Evolutionary conservation across 2,888 invertebrate genomes (phyloP), one percentile per base, ranked within the genome.

Genomic region (Eristalinus sepulchralis): DNA sequence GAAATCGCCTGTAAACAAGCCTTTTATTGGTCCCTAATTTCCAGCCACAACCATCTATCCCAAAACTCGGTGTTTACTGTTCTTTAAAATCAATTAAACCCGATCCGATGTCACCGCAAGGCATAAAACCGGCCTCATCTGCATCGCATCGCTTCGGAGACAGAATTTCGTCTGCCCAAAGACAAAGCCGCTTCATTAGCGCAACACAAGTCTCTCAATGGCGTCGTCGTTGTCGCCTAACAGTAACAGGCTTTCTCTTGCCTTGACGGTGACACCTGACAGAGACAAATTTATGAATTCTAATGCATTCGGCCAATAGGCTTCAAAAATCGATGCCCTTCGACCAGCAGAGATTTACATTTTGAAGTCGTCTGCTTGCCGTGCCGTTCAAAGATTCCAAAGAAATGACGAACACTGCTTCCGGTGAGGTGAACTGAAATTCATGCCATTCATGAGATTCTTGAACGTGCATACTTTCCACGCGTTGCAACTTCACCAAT

Each of bases 401-500:
- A 55, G 33, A 33, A 53, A 8, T 67, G 53, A 67, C 53, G 20
- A 53, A 67, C 31, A 33, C 53, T 31, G 67, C 53, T 67, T 67
- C 67, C 53, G 53, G 53, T 63, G 11, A 34, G 11, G 10, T 20
- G 13, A 22, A 64, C 24, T 4, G 53, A 27, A 53, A 55, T 33
- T 20, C 53, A 20, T 53, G 20, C 27, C 68, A 68, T 57, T 68
- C 57, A 68, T 57, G 57, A 13, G 11, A 57, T 57, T 68, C 57
- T 68, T 57, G 34, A 6, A 17, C 8, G 0, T 27, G 27, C 47
- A 47, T 36, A 71, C 71, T 71, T 64, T 55, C 63, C 33, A 63
- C 5, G 47, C 47, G 33, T 34, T 63, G 63, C 73, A 62, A 47
- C 47, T 63, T 33, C 24, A 33, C 70, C 33, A 34, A 53, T 53